phyloP scores from a whole-genome alignment of 1,140 invertebrate genomes.

The Diachasma alloeum region DNA sequence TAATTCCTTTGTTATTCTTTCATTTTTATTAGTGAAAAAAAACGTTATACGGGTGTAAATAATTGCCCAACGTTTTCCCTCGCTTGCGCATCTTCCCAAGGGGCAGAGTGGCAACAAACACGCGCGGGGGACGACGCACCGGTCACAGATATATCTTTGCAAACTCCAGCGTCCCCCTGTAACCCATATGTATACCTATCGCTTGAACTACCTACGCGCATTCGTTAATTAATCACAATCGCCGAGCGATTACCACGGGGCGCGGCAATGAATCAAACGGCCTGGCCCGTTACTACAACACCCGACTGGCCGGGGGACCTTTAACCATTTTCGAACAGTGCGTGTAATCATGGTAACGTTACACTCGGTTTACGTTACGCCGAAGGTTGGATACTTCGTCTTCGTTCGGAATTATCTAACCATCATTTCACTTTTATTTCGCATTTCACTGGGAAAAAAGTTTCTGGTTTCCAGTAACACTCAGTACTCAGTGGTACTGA shows the following conservation, averaged over 20 bases:
- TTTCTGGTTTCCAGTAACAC: too few relatives aligned
- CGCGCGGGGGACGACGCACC: neutral
- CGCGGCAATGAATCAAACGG: slow-evolving; percentile 31
- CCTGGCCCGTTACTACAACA: neutral
- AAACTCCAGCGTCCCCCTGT: neutral
- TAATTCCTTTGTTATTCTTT: neutral
- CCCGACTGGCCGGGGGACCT: neutral
- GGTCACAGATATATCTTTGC: slow-evolving; percentile 3
- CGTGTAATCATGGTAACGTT: neutral
- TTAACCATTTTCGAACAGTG: neutral
- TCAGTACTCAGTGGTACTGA: too few relatives aligned
- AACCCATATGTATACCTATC: neutral
- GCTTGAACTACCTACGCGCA: slow-evolving; percentile 26
- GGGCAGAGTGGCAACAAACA: neutral
- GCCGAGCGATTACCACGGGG: slow-evolving; percentile 26
- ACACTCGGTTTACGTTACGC: neutral
- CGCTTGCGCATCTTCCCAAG: slow-evolving; percentile 6
- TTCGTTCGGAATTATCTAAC: neutral
- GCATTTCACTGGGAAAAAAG: too few relatives aligned
- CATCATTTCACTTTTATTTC: neutral
- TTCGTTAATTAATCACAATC: slow-evolving; percentile 33
- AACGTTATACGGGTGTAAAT: slow-evolving; percentile 3
- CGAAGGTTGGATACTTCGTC: neutral
- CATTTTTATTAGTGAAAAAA: neutral
- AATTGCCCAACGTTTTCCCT: neutral